phyloP scores from a whole-genome alignment of 2,888 invertebrate species.

The Andrena bucephala region DNA sequence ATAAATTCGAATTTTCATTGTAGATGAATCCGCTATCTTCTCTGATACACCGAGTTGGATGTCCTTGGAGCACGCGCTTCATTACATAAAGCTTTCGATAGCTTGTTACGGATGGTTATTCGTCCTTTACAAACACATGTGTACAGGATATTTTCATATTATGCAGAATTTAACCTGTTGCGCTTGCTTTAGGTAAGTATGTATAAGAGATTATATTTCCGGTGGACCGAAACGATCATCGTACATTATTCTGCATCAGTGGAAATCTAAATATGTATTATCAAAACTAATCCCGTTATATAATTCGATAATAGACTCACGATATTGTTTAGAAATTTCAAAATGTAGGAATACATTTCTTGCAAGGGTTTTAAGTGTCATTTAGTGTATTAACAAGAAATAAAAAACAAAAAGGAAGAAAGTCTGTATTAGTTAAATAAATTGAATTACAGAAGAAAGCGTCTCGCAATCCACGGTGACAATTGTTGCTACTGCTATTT shows the following conservation, averaged over 20 bases:
- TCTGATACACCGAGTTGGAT: conserved; percentile 91
- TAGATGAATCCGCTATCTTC: conserved; percentile 87
- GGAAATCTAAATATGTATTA: neutral
- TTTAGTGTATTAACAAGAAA: neutral
- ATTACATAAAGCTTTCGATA: conserved; percentile 92
- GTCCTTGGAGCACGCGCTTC: conserved; percentile 91
- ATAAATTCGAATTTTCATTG: conserved; percentile 59
- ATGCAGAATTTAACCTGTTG: conserved; percentile 90
- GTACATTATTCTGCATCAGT: neutral
- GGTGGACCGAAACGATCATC: neutral
- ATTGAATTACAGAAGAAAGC: conserved; percentile 81
- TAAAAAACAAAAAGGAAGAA: neutral
- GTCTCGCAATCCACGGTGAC: conserved; percentile 91
- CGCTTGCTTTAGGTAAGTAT: conserved; percentile 88
- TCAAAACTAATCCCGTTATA: too few species aligned
- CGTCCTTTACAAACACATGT: conserved; percentile 91
- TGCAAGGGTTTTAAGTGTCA: too few species aligned
- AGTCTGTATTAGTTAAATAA: neutral
- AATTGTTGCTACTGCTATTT: conserved; percentile 96
- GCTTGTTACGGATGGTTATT: conserved; percentile 96
- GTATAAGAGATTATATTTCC: neutral
- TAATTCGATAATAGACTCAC: too few species aligned
- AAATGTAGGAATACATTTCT: too few species aligned
- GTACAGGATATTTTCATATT: conserved; percentile 91
- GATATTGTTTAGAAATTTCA: too few species aligned